Conservation (phyloP, 2,113 vertebrate genomes). For the Chloebia gouldiae region DNA sequence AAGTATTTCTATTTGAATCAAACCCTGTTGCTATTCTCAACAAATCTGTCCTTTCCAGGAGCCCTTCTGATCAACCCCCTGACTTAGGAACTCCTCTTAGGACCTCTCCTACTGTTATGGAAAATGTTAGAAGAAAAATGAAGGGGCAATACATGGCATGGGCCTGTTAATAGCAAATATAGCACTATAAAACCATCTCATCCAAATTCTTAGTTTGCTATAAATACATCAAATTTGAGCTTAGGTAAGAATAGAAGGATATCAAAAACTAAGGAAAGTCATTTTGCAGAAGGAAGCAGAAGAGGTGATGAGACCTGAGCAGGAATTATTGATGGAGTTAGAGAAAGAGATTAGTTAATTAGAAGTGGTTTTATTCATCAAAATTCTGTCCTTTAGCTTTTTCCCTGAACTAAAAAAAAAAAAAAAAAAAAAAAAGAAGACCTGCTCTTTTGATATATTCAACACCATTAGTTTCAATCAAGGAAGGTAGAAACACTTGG, state of each 20-base stretch:
- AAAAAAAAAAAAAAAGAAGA: rapidly evolving
- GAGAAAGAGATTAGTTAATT: not conserved
- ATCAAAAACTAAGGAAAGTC: not conserved
- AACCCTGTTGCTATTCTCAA: not conserved
- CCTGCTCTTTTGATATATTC: not conserved
- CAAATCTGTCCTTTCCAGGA: not conserved
- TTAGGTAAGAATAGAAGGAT: not conserved
- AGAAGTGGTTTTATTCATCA: not conserved
- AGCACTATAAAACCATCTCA: not conserved
- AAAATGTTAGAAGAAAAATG: not conserved
- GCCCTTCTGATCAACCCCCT: not conserved
- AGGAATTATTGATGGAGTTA: not conserved
- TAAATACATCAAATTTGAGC: not conserved
- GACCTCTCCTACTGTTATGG: not conserved
- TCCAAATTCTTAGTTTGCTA: not conserved
- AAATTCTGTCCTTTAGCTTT: not conserved
- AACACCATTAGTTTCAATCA: not conserved
- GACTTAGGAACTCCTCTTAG: not conserved
- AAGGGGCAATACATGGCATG: not conserved
- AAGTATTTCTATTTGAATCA: not conserved
- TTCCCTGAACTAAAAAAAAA: not conserved
- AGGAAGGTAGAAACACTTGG: not conserved
- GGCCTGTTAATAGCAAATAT: not conserved
- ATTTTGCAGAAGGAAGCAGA: not conserved
- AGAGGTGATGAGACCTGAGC: not conserved